phyloP scores from a whole-genome alignment of 2,797 vertebrate genomes.

The Peromyscus melanophrys region DNA sequence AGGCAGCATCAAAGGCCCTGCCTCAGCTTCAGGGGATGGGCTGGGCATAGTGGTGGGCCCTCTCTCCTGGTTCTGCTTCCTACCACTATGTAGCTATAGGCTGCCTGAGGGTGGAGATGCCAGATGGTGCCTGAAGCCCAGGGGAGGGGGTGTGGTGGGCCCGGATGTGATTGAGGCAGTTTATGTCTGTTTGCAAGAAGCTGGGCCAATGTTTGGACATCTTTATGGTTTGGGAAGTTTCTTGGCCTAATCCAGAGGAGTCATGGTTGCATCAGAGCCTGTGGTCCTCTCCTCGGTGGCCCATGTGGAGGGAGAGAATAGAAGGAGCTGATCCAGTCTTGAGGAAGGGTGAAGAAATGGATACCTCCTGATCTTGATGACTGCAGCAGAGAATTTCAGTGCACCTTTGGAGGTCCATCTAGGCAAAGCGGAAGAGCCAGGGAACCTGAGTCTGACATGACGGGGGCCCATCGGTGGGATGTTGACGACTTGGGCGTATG shows the following conservation, averaged over 20 bases:
- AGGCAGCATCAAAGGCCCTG: slow-evolving; percentile 67
- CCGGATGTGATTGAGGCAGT: slow-evolving; percentile 10
- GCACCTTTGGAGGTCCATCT: background rate
- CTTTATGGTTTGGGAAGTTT: slow-evolving; percentile 79
- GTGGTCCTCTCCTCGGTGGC: slow-evolving; percentile 71
- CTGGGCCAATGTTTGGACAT: slow-evolving; percentile 81
- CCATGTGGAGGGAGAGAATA: slow-evolving; percentile 25
- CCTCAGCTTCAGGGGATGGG: background rate
- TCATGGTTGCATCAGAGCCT: slow-evolving; percentile 75
- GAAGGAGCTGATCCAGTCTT: background rate
- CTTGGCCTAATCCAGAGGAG: slow-evolving; percentile 77
- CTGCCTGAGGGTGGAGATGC: slow-evolving; percentile 60
- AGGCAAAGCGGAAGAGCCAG: background rate
- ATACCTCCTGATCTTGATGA: background rate
- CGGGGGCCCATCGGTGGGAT: background rate
- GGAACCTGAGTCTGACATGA: fast-evolving
- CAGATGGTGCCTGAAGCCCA: slow-evolving; percentile 71
- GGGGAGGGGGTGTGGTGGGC: slow-evolving; percentile 66
- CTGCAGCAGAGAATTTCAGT: background rate
- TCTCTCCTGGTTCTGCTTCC: background rate
- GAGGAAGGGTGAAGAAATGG: background rate
- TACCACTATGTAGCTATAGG: background rate
- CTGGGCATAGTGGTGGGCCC: slow-evolving; percentile 32
- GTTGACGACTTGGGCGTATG: fast-evolving
- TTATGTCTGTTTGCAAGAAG: slow-evolving; percentile 81